Evolutionary conservation across 2,888 invertebrate species (phyloP), one percentile per base, ranked within the genome.

Genomic region (Aleiodes alternator): DNA sequence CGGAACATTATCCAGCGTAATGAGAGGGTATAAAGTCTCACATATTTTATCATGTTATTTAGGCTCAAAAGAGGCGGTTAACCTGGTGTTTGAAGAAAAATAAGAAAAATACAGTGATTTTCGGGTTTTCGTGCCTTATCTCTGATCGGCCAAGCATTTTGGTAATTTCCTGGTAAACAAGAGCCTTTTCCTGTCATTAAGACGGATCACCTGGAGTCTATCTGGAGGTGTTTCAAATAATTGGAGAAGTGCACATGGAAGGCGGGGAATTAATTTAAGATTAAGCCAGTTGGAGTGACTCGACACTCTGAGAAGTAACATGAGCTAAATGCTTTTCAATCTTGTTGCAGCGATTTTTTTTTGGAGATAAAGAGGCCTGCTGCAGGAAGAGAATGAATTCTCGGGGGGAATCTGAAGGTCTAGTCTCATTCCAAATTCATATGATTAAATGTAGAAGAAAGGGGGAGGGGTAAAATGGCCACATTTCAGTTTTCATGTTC

Each of bases 111-210:
- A 31, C 12, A 7, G 12, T 59, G 9, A 59, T n/a, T 59, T 31
- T 34, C 12, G 4, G 29, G n/a, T 31, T 61, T 34, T n/a, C 5
- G 38, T 34, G 48, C 29, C 55, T 71, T 64, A 71, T 75, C 71
- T 74, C 59, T 14, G 31, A 74, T 74, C 74, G 43, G 43, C 31
- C 34, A 43, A 53, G 23, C 51, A 29, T 61, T 34, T 34, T 70
- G 34, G 75, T 75, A 71, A 75, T 71, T 75, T 75, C 56, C 75
- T 66, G 69, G 61, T 34, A 74, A 74, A 69, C 64, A 69, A 64
- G 64, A 38, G 38, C 29, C 43, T 69, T 74, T 74, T 74, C 55
- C 55, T 48, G 70, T 69, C 61, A 74, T 56, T 75, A 71, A 74
- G 12, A 50, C 48, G 11, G n/a, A 74, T 59, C 74, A 74, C 59